Base-by-base conservation (phyloP, 2,888 invertebrate species). In the Limulus polyphemus region DNA sequence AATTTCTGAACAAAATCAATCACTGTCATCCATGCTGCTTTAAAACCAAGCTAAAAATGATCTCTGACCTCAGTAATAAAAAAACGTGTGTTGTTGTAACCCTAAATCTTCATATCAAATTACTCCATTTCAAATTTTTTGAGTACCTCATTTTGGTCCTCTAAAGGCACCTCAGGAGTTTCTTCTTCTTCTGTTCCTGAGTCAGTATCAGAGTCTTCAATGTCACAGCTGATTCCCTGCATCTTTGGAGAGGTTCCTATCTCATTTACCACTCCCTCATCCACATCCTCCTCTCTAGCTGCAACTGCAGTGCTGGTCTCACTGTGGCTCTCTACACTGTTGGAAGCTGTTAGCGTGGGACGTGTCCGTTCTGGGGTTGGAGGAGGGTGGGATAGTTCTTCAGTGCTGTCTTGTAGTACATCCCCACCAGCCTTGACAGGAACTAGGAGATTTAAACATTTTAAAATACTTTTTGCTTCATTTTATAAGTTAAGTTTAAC, bases 131-230 rank as follows among this genome's bases (percentile, higher is more conserved):
- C 32, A 32, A 32, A 7, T 2, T 5, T 32, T 32, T 7, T 32
- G 32, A 54, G 7, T 54, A 54, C 54, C 54, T 54, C 54, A 54
- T 54, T 54, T 56, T 56, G 56, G 16, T 47, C 61, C 49, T 66
- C 66, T 11, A 59, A 60, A 12, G 61, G n/a, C 46, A 60, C 62
- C 11, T 50, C 64, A 57, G 57, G 62, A 47, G 75, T 76, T 51
- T 79, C 80, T 56, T 80, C 81, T 50, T 80, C 80, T 74, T 70
- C 69, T 72, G 72, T 67, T 17, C 71, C 75, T 11, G 73, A 72
- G 60, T 73, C 74, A 50, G 72, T 72, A 59, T 72, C 72, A 49
- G 70, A 69, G 46, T 70, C 71, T 57, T 69, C 71, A 13, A 70
- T 59, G 57, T 70, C 71, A 56, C 69, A 68, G 56, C 63, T 66